Evolutionary conservation across 2,113 vertebrate species (phyloP), one percentile per base, ranked within the genome.

Genomic region (Dromaius novaehollandiae): DNA sequence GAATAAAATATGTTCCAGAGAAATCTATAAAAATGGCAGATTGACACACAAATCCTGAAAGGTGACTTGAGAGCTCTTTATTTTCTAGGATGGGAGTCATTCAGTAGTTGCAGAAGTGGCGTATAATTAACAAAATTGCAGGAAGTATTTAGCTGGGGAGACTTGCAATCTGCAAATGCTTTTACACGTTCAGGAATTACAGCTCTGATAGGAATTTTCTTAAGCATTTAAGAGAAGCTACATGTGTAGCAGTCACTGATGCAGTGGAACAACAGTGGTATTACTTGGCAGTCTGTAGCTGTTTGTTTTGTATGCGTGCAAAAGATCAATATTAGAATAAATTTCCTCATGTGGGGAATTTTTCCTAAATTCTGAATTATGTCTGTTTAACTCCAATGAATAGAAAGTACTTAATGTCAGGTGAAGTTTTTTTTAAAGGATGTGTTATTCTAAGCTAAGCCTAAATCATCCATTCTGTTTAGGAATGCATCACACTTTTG

Each of bases 51-150:
- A 8, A 3, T 85, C 56, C 76, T 63, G 18, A 61, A 53, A 63
- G 51, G 17, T 34, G 84, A 51, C 44, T 44, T 13, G 53, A 46
- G 85, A 91, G 46, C 64, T 66, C 14, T 16, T 1, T 42, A 51
- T 70, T 75, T 28, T 46, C 76, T 36, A 36, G 71, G 71, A 30
- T 88, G 76, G 87, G 85, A 90, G 81, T 68, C 73, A 21, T 13
- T 77, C 21, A 1, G 18, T n/a, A 66, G 81, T 46, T 86, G 91
- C 63, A 90, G 79, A 71, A 53, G 53, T 50, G 91, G 69, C 2
- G 3, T 86, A 10, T 83, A 86, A 90, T 95, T 91, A 94, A 68
- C 34, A 76, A 91, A 95, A 97, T 91, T 58, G 56, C 84, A 95
- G 95, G 93, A 97, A 94, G 95, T 44, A 5, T 84, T 97, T 95